These are phyloP conservation scores for Sarcophilus harrisii DNA, from an alignment of 2,797 vertebrate species.

Conservation along the genomic window DNA sequence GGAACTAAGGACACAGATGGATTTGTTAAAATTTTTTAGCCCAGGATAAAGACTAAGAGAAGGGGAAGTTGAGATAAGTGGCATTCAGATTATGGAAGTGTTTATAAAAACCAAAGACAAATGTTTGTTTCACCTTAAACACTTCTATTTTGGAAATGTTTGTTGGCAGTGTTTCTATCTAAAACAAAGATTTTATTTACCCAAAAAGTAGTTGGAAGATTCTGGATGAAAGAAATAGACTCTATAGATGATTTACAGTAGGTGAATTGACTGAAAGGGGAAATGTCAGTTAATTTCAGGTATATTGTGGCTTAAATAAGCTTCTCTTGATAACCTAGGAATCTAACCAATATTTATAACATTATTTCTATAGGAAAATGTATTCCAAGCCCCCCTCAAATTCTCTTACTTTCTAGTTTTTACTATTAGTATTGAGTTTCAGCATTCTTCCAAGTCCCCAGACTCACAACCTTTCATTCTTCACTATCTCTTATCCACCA, in stretches of 20 bases:
- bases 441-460: not conserved
- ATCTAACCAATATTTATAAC: constrained; percentile 39
- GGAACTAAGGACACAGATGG: not conserved
- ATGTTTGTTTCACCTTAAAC: constrained; percentile 40
- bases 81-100: not conserved
- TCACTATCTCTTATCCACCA: not conserved
- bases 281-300: constrained; percentile 57
- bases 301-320: constrained; percentile 36
- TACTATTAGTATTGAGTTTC: not conserved
- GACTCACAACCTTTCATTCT: not conserved
- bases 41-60: not conserved
- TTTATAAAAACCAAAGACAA: constrained; percentile 15
- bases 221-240: constrained; percentile 48
- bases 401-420: not conserved
- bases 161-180: constrained; percentile 56
- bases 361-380: constrained; percentile 60
- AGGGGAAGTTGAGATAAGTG: not conserved
- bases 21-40: not conserved
- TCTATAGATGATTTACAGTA: constrained; percentile 46
- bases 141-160: constrained; percentile 66
- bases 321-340: constrained; percentile 49
- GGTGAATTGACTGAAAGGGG: constrained; percentile 36
- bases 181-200: constrained; percentile 57
- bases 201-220: constrained; percentile 34
- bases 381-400: constrained; percentile 49